Percentiles rank a stretch among this genome's conserved stretches.
These are phyloP conservation scores for Campylomormyrus numenius DNA, from an alignment of 2,113 vertebrate species.

Conservation along the genomic window DNA sequence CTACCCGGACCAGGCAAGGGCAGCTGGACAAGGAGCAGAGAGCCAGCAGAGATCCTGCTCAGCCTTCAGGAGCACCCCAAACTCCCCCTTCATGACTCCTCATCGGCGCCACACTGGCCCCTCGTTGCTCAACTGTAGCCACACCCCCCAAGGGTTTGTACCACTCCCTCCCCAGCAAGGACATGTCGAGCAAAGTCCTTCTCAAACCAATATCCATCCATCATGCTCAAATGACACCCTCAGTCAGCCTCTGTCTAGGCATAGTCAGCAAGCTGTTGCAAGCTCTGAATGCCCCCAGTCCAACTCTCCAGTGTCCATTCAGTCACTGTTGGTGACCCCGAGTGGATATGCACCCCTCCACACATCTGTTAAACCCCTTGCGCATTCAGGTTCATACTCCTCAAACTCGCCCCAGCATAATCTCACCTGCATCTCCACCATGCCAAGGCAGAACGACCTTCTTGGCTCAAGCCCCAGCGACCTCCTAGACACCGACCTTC, in stretches of 20 bases:
- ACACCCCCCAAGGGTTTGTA: background rate
- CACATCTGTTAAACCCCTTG: background rate
- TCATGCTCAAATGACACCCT: background rate
- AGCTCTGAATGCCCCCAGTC: slow-evolving; percentile 10
- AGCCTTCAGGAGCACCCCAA: slow-evolving; percentile 12
- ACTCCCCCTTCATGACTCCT: slow-evolving; percentile 1
- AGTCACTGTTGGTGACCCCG: background rate
- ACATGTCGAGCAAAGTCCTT: background rate
- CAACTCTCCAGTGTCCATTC: background rate
- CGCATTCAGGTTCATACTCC: background rate
- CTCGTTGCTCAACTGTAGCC: background rate
- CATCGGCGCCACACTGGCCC: background rate
- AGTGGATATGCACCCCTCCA: background rate
- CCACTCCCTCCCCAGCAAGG: slow-evolving; percentile 3
- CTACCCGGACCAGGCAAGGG: background rate
- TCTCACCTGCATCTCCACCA: background rate
- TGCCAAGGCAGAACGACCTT: slow-evolving; percentile 1
- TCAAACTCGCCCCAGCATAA: background rate
- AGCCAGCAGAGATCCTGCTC: slow-evolving; percentile 8
- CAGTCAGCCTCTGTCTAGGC: background rate
- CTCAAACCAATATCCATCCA: background rate
- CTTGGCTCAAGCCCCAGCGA: background rate
- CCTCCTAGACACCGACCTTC: background rate
- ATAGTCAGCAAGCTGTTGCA: background rate
- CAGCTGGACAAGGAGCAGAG: background rate